These are phyloP conservation scores for Spinus olivaceus DNA, from an alignment of 2,797 vertebrate genomes.

Conservation along the genomic window DNA sequence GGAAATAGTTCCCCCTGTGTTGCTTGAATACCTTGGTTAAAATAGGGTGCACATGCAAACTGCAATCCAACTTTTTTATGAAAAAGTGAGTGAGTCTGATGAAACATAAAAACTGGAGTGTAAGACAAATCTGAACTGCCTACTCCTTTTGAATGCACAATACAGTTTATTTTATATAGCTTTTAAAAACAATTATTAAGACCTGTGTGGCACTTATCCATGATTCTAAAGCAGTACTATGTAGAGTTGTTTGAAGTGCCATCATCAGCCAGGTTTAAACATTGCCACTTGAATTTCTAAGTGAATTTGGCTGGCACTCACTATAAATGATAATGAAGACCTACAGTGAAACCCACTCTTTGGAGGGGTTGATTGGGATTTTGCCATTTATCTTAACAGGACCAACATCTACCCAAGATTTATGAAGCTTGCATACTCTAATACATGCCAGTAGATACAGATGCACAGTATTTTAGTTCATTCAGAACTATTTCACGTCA, in stretches of 20 bases:
- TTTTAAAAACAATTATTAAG: background rate
- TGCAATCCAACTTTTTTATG: background rate
- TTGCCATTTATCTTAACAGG: background rate
- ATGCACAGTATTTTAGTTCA: background rate
- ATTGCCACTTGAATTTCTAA: background rate
- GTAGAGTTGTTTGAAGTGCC: background rate
- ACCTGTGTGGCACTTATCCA: background rate
- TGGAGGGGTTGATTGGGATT: background rate
- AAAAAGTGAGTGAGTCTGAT: background rate
- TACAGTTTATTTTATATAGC: background rate
- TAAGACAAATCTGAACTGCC: background rate
- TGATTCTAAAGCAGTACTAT: background rate
- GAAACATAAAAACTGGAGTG: background rate
- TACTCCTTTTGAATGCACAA: background rate
- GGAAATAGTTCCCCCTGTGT: background rate
- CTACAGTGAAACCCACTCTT: accelerated
- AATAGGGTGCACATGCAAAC: background rate
- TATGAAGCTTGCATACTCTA: background rate
- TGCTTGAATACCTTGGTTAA: background rate
- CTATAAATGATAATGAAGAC: background rate
- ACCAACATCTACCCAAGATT: background rate
- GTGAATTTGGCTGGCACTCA: background rate
- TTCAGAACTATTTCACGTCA: background rate
- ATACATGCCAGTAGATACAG: background rate
- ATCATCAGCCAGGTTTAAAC: background rate